These are phyloP conservation scores for Aplodontia rufa DNA, from an alignment of 2,113 vertebrate genomes.

Conservation along the genomic window DNA sequence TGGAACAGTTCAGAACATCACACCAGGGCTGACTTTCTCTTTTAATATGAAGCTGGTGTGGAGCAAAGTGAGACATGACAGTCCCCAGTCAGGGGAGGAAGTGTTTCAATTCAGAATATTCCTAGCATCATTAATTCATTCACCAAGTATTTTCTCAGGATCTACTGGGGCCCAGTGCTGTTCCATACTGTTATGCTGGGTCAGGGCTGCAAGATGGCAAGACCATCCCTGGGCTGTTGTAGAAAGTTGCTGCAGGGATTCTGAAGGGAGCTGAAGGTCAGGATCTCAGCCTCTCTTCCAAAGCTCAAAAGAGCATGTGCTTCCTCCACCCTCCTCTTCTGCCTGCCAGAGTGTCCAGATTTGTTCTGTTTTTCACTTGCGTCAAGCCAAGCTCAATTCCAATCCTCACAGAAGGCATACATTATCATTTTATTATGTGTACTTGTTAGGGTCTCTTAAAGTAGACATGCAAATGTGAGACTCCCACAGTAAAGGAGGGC, in stretches of 20 bases:
- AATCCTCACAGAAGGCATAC: slow-evolving; percentile 74
- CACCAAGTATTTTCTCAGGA: background rate
- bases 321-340: slow-evolving; percentile 55
- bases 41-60: background rate
- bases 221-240: background rate
- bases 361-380: slow-evolving; percentile 73
- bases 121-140: background rate
- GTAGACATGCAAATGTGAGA: slow-evolving; percentile 69
- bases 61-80: background rate
- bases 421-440: slow-evolving; percentile 74
- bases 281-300: slow-evolving; percentile 16
- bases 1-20: background rate
- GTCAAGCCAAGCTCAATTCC: slow-evolving; percentile 64
- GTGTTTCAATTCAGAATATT: background rate
- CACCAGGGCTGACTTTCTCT: background rate
- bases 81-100: background rate
- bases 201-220: background rate
- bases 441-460: slow-evolving; percentile 74
- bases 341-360: slow-evolving; percentile 73
- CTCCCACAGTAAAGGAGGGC: slow-evolving; percentile 56
- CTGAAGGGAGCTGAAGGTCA: background rate
- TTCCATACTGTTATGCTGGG: background rate
- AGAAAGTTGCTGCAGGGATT: background rate
- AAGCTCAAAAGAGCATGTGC: background rate
- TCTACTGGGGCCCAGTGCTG: background rate